A percentile compares a stretch with the other conserved stretches of the same genome.
These are phyloP conservation scores for Danio tinwini DNA, from an alignment of 2,797 vertebrate species.

Conservation along the genomic window DNA sequence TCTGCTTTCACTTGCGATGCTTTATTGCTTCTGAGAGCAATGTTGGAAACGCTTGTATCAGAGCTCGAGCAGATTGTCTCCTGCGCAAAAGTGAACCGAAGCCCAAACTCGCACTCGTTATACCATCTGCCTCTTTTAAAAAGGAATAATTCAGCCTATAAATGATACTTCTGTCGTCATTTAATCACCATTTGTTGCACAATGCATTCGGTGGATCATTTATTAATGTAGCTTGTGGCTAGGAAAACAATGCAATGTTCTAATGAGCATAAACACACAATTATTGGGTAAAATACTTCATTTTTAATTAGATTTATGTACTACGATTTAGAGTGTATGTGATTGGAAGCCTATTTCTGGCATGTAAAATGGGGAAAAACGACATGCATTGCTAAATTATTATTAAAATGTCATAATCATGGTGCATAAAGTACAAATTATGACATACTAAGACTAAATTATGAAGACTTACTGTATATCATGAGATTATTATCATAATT, in stretches of 20 bases:
- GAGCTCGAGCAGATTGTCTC: constrained; percentile 47
- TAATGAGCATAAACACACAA: background rate
- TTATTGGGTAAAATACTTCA: background rate
- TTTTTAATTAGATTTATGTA: background rate
- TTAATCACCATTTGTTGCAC: background rate
- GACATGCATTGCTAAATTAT: background rate
- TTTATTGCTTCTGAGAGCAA: constrained; percentile 55
- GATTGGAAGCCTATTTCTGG: background rate
- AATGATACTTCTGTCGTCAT: background rate
- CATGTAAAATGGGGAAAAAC: background rate
- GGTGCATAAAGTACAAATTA: background rate
- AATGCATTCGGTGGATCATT: background rate
- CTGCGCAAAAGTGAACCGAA: constrained; percentile 4
- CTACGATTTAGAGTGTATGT: too few species aligned
- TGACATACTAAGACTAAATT: background rate
- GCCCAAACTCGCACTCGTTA: background rate
- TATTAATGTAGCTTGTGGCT: background rate
- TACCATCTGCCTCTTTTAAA: constrained; percentile 16
- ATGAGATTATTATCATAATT: too few species aligned
- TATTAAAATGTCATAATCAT: background rate
- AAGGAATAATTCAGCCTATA: background rate
- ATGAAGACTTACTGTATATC: too few species aligned
- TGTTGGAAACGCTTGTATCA: constrained; percentile 24
- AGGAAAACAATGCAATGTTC: background rate
- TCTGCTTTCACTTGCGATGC: background rate